Evolutionary conservation across 1,140 invertebrate genomes (phyloP), one percentile per base, ranked within the genome.

Genomic region (Dreissena rostriformis): DNA sequence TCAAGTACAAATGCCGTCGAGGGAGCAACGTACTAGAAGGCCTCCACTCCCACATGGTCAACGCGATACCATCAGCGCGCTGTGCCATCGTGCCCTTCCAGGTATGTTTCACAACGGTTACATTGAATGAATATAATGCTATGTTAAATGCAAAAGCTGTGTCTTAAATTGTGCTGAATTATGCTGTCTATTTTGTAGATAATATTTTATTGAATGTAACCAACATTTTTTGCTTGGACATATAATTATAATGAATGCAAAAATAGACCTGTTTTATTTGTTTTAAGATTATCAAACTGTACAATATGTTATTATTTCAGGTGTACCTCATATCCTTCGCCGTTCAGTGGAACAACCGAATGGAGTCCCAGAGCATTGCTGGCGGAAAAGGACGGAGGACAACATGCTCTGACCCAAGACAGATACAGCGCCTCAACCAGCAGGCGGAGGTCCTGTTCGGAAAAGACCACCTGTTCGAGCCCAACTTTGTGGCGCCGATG

Each of bases 1-100:
- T n/a, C 61, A 63, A 63, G 61, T 63, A 63, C 61, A 19, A 24
- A 19, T 63, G 61, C 61, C 61, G 24, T 24, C 19, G 61, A 63
- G 61, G 61, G 19, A 63, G 61, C 61, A 63, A 63, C 11, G 19
- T 24, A 19, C 24, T 63, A 24, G 61, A 63, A 63, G 61, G 61
- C 19, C 61, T 63, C 19, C 61, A 63, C 61, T 63, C 61, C 61
- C 61, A 63, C 61, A 63, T 63, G 61, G 61, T 63, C 19, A 63
- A 63, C 61, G 61, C 61, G 19, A 63, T 63, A n/a, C 61, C 55
- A 11, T 63, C 61, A 63, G 11, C 7, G 24, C 61, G 61, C 19
- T 63, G 61, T 63, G 61, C 4, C 19, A 63, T 63, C 61, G 24
- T 63, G 61, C 61, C 61, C 7, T 63, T 63, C 11, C 61, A 63